These are phyloP conservation scores for Lucinisca nassula DNA, from an alignment of 2,888 invertebrate genomes.

Conservation along the genomic window DNA sequence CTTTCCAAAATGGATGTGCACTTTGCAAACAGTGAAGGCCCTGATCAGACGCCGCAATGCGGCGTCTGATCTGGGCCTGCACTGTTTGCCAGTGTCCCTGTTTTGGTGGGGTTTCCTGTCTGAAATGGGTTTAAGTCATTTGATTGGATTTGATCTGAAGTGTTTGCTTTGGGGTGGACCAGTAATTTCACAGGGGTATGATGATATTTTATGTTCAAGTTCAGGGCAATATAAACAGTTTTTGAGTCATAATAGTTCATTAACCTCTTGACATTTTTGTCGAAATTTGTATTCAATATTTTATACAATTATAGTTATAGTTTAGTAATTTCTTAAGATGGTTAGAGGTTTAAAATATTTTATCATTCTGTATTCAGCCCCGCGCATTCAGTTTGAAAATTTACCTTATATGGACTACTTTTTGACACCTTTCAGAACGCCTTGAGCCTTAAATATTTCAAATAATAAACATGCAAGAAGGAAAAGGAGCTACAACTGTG, in stretches of 20 bases:
- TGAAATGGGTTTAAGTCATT: not conserved
- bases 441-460: no score
- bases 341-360: not conserved
- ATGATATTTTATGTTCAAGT: not conserved
- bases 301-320: not conserved
- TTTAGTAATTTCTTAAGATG: not conserved
- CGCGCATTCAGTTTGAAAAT: not conserved
- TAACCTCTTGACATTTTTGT: not conserved
- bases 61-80: no score
- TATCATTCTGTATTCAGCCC: no score
- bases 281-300: not conserved
- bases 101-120: no score
- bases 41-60: no score
- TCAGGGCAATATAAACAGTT: not conserved
- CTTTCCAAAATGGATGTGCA: no score
- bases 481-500: no score
- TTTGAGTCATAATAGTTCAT: not conserved
- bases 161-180: not conserved
- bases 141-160: not conserved
- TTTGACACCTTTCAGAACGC: not conserved
- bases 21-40: no score
- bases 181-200: not conserved
- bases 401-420: not conserved
- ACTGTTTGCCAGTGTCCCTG: no score
- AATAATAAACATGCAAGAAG: no score